Evolutionary conservation across 2,113 vertebrate species (phyloP), one percentile per base, ranked within the genome.

Genomic region (Heterocephalus glaber): DNA sequence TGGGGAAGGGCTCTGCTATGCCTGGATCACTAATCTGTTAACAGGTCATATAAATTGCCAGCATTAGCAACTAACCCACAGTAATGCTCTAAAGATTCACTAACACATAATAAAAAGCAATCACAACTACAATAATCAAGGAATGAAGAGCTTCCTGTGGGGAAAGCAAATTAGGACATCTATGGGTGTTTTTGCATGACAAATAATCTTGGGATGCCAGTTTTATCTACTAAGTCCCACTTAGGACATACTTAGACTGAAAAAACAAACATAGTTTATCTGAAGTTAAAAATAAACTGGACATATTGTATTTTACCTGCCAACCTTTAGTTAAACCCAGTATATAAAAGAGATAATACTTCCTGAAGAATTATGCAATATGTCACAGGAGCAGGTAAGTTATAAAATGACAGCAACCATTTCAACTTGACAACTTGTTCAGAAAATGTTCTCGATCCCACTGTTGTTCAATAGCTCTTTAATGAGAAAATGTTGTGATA

Each of bases 341-440:
- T 0, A 12, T 54, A 81, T 92, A n/a, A 90, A 72, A 60, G 60
- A 94, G 65, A 84, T 92, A 95, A 76, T 13, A 85, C 70, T 97
- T 95, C 41, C 63, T 56, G 54, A 96, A 80, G 61, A 22, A 92
- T 74, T 94, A 81, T 80, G 38, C 2, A 85, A 58, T 94, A 80
- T 92, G 70, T 96, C 70, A 90, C 17, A 89, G 66, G 12, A 86
- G 11, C 52, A 60, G 66, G 70, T 86, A 91, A 70, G 24, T 63
- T 95, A 94, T 76, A 91, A 89, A 58, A 84, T 68, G 76, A 90
- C n/a, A 84, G 52, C 11, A 74, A 94, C 41, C 38, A 89, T 76
- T 52, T 96, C 76, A n/a, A 95, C 26, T 80, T 92, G 58, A 86
- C 86, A 68, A 76, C 84, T 97, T 88, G 92, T 85, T 94, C 65